A percentile compares a stretch with the other conserved stretches of the same genome.
Evolutionary conservation across 2,797 vertebrate genomes (phyloP).

Genomic region (Sebastes dallii): DNA sequence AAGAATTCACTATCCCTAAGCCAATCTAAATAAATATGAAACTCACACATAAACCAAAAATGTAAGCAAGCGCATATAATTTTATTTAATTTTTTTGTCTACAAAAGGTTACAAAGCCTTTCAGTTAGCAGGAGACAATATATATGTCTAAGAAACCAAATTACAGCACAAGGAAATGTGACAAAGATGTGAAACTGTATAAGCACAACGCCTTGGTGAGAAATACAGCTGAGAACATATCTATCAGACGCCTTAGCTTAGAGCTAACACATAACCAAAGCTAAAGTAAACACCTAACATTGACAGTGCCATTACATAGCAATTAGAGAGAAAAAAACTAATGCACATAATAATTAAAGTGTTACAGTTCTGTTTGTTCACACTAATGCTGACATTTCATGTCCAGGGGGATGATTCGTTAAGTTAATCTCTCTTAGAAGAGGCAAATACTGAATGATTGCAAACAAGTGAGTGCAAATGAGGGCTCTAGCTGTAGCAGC

Average conservation of each 20-base stretch:
- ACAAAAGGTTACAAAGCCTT: constrained; percentile 38
- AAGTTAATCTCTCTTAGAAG: neutral
- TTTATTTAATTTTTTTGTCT: constrained; percentile 20
- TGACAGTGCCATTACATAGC: constrained; percentile 16
- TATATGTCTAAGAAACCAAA: neutral
- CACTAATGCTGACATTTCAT: constrained; percentile 19
- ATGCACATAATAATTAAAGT: neutral
- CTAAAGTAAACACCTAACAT: neutral
- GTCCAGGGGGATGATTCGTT: neutral
- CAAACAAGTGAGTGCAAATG: constrained; percentile 4
- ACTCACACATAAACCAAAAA: constrained; percentile 34
- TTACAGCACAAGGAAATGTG: constrained; percentile 1
- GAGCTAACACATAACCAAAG: constrained; percentile 2
- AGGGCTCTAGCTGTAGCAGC: neutral
- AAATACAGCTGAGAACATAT: neutral
- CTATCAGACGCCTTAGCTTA: neutral
- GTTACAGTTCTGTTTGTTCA: neutral
- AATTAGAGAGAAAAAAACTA: neutral
- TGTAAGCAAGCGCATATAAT: neutral
- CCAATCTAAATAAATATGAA: constrained; percentile 10
- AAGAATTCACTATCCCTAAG: neutral
- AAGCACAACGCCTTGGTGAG: neutral
- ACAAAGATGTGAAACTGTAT: constrained; percentile 9
- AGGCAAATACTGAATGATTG: constrained; percentile 6
- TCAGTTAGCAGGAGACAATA: constrained; percentile 9